Evolutionary conservation across 2,797 vertebrate genomes (phyloP).

Genomic region (Oophaga sylvatica): DNA sequence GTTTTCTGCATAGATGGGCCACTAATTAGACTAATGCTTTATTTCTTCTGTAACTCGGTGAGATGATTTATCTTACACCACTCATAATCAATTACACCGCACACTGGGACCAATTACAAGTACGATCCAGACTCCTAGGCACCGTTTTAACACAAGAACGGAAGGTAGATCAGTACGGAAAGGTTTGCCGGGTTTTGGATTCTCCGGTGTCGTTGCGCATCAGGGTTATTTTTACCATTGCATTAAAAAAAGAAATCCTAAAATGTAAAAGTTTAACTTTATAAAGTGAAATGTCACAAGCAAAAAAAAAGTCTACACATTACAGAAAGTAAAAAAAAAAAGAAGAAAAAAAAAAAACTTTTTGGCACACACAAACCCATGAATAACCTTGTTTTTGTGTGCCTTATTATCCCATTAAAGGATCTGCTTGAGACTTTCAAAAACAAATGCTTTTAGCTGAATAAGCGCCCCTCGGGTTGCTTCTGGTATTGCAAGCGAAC

Average conservation of each 20-base stretch:
- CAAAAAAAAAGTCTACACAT: neutral
- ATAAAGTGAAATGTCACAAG: neutral
- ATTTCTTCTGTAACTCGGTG: constrained; percentile 61
- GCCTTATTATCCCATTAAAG: too few species aligned
- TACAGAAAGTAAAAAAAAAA: neutral
- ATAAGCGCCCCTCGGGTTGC: too few species aligned
- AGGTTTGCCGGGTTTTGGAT: neutral
- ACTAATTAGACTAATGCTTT: constrained; percentile 63
- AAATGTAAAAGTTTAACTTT: neutral
- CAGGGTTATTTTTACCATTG: constrained; percentile 15
- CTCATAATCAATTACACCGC: constrained; percentile 63
- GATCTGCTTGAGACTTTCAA: too few species aligned
- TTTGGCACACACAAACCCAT: neutral
- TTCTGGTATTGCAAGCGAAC: too few species aligned
- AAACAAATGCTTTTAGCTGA: too few species aligned
- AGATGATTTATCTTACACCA: constrained; percentile 62
- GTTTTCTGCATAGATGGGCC: constrained; percentile 59
- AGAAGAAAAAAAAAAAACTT: neutral
- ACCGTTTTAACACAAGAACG: constrained; percentile 1
- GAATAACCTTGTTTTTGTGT: neutral
- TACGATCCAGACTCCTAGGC: constrained; percentile 28
- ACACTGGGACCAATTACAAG: constrained; percentile 63
- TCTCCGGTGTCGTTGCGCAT: neutral
- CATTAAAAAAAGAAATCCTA: neutral
- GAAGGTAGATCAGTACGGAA: neutral